Conservation (phyloP, 30 jellyfish, hydroid and myxozoan species). For the Morbakka virulenta region DNA sequence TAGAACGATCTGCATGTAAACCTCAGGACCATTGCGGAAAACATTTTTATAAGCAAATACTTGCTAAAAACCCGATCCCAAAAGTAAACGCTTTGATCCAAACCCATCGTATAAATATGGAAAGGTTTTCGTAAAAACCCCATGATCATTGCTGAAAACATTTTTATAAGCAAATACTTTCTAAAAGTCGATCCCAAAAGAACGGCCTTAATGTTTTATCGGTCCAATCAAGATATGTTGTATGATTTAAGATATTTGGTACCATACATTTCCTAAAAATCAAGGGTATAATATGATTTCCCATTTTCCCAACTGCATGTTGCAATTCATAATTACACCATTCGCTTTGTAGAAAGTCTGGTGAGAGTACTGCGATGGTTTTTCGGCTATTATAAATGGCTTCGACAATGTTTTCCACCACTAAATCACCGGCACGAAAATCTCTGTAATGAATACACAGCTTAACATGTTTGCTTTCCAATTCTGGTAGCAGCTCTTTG, state of each 20-base stretch:
- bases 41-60: too few relatives aligned
- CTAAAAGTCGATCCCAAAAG: constrained; percentile 73
- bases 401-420: constrained; percentile 62
- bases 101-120: too few relatives aligned
- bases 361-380: constrained; percentile 84
- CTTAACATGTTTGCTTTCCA: constrained; percentile 24
- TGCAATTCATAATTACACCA: constrained; percentile 74
- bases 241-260: constrained; percentile 37
- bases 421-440: constrained; percentile 56
- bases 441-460: constrained; percentile 76
- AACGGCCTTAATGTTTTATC: constrained; percentile 55
- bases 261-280: constrained; percentile 67
- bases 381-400: constrained; percentile 67
- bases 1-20: too few relatives aligned
- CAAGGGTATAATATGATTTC: constrained; percentile 63
- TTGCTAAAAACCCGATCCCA: too few relatives aligned
- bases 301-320: constrained; percentile 54
- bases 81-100: too few relatives aligned
- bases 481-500: constrained; percentile 28
- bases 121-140: too few relatives aligned
- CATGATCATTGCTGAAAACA: too few relatives aligned
- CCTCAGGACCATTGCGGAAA: too few relatives aligned
- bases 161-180: too few relatives aligned
- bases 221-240: constrained; percentile 84
- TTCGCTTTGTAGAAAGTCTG: constrained; percentile 61